phyloP scores from a whole-genome alignment of 2,888 invertebrate species.

The Coelopa pilipes region DNA sequence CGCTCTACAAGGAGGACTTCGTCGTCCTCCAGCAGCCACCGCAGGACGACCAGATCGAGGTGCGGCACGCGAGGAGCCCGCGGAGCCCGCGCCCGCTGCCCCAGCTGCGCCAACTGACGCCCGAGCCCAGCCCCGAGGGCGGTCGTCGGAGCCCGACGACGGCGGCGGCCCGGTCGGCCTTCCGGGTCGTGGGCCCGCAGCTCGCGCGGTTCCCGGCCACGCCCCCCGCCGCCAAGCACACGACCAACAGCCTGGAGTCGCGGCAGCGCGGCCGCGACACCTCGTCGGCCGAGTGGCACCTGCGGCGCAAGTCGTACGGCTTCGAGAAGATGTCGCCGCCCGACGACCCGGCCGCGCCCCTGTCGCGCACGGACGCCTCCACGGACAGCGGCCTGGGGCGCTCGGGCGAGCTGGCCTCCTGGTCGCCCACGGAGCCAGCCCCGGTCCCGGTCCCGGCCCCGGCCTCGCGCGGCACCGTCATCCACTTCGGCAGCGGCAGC shows the following conservation, averaged over 20 bases:
- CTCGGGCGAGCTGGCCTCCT: constrained; percentile 74
- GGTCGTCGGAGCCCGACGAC: no score
- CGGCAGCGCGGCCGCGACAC: constrained; percentile 60
- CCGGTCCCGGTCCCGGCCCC: constrained; percentile 3
- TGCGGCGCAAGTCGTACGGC: constrained; percentile 81
- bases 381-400: constrained; percentile 82
- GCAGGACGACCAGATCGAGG: constrained; percentile 41
- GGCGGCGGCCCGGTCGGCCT: neutral
- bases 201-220: neutral
- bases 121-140: constrained; percentile 32
- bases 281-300: constrained; percentile 74
- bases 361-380: constrained; percentile 75
- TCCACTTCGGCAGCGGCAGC: constrained; percentile 56
- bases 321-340: constrained; percentile 72
- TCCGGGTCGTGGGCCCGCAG: constrained; percentile 16
- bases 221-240: constrained; percentile 37
- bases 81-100: constrained; percentile 14
- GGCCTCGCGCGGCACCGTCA: constrained; percentile 57
- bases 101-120: constrained; percentile 30
- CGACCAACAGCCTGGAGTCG: constrained; percentile 62
- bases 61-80: constrained; percentile 36
- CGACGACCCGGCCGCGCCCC: constrained; percentile 57
- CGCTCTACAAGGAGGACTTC: constrained; percentile 67
- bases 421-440: constrained; percentile 61
- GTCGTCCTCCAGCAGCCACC: constrained; percentile 50